A percentile compares a stretch with the other conserved stretches of the same genome.
Evolutionary conservation across 2,113 vertebrate species (phyloP).

Genomic region (Grammomys surdaster): DNA sequence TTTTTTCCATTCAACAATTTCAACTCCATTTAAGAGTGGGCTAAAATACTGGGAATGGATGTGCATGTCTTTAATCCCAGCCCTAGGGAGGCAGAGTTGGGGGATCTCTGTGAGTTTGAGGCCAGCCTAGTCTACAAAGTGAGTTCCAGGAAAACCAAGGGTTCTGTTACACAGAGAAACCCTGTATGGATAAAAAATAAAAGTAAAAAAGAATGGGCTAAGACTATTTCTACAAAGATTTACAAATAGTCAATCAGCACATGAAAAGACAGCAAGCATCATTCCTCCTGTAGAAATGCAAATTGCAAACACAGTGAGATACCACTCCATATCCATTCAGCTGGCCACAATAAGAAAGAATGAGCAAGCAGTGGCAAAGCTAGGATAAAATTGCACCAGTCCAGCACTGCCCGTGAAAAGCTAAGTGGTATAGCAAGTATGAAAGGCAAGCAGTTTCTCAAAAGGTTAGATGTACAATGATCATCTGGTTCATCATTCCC

Average conservation of each 20-base stretch:
- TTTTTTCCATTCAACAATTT: background rate
- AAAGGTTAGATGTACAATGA: conserved; percentile 8
- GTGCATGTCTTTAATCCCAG: too few species aligned
- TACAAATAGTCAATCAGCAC: conserved; percentile 15
- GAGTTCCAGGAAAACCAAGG: too few species aligned
- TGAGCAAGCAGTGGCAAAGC: background rate
- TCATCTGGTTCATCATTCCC: background rate
- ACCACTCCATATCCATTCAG: background rate
- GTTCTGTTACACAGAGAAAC: too few species aligned
- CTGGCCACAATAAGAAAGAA: background rate
- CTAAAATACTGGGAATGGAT: background rate
- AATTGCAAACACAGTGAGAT: background rate
- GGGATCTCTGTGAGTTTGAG: too few species aligned
- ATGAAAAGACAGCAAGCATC: conserved; percentile 28
- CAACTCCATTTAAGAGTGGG: background rate
- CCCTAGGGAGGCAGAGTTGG: too few species aligned
- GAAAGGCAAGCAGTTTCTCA: background rate
- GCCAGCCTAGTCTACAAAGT: too few species aligned
- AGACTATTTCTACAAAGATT: conserved; percentile 1
- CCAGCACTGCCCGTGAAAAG: background rate
- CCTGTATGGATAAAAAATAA: too few species aligned
- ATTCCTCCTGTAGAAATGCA: conserved; percentile 8
- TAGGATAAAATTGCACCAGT: background rate
- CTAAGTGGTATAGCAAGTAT: background rate
- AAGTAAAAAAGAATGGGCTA: background rate